These are phyloP conservation scores for Tiliacea citrago DNA, from an alignment of 2,888 invertebrate genomes.

Conservation along the genomic window DNA sequence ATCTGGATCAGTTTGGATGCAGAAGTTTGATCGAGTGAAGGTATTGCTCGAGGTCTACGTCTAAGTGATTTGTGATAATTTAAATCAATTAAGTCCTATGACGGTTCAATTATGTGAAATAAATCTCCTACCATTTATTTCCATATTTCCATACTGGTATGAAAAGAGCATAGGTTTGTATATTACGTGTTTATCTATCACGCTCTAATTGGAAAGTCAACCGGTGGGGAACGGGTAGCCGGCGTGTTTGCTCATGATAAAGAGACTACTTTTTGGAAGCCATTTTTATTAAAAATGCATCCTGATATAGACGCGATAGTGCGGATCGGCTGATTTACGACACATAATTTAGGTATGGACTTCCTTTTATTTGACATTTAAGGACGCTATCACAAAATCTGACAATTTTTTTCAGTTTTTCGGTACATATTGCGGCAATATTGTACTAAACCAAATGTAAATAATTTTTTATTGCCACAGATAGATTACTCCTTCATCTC, in stretches of 20 bases:
- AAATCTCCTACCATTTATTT: conserved; percentile 22
- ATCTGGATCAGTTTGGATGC: neutral
- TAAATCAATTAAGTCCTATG: conserved; percentile 34
- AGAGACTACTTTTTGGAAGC: conserved; percentile 45
- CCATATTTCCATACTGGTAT: conserved; percentile 34
- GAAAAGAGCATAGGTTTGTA: conserved; percentile 31
- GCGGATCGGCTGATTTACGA: conserved; percentile 32
- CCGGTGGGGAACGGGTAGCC: conserved; percentile 50
- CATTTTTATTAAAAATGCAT: conserved; percentile 64
- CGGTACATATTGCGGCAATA: too few relatives aligned
- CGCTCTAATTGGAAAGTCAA: conserved; percentile 66
- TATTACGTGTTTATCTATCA: conserved; percentile 56
- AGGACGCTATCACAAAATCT: too few relatives aligned
- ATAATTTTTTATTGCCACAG: too few relatives aligned
- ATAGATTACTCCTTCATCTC: too few relatives aligned
- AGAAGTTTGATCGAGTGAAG: neutral
- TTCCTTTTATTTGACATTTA: neutral
- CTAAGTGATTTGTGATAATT: conserved; percentile 18
- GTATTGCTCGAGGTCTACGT: too few relatives aligned
- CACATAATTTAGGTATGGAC: conserved; percentile 3
- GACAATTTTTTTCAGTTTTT: too few relatives aligned
- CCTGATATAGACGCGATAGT: conserved; percentile 52
- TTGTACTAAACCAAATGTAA: too few relatives aligned
- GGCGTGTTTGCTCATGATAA: conserved; percentile 58
- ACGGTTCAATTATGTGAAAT: conserved; percentile 27